A percentile compares a stretch with the other conserved stretches of the same genome.
phyloP scores from a whole-genome alignment of 2,797 vertebrate species.

The Mus caroli region DNA sequence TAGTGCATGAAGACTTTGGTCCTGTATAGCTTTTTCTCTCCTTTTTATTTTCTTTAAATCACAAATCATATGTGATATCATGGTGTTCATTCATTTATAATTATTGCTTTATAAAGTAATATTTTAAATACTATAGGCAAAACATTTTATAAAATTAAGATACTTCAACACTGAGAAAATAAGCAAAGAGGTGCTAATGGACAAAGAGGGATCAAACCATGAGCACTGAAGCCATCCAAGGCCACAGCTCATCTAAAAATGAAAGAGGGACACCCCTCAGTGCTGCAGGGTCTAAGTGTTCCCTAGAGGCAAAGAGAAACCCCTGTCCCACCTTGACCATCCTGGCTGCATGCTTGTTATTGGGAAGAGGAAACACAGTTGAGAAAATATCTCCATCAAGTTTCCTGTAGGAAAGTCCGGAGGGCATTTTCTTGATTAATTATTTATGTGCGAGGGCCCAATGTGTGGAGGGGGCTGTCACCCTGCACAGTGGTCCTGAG shows the following conservation, averaged over 20 bases:
- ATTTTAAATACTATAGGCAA: neutral
- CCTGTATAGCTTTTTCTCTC: neutral
- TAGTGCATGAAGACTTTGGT: neutral
- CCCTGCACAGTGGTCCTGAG: neutral
- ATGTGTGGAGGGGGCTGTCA: neutral
- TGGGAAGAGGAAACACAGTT: neutral
- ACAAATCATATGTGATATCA: neutral
- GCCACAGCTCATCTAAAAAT: neutral
- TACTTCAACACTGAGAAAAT: neutral
- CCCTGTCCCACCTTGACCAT: neutral
- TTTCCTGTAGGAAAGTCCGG: neutral
- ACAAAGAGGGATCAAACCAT: accelerated
- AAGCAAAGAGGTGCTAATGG: neutral
- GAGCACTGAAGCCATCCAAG: neutral
- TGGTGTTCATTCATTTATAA: neutral
- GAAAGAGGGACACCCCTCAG: neutral
- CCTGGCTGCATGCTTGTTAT: neutral
- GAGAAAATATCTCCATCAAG: neutral
- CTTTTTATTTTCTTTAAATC: neutral
- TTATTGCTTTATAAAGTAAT: neutral
- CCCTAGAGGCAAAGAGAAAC: neutral
- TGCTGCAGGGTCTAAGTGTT: neutral
- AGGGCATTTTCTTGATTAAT: neutral
- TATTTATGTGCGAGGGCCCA: neutral
- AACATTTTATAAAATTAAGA: neutral